Percentiles rank a stretch among this genome's conserved stretches.
phyloP scores from a whole-genome alignment of 2,797 vertebrate species.

The Spea hammondii region DNA sequence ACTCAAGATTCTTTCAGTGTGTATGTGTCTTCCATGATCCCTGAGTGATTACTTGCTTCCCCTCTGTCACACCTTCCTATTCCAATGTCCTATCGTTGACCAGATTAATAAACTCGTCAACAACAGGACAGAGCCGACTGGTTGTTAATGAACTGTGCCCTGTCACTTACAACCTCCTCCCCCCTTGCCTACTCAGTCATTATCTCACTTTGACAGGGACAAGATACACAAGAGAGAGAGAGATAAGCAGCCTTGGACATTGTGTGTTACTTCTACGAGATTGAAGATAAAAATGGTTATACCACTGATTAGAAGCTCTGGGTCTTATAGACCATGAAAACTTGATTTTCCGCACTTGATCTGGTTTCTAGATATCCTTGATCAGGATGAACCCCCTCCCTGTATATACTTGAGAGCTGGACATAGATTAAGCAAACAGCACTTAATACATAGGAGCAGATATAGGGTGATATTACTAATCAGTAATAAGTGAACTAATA shows the following conservation, averaged over 20 bases:
- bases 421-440: no score
- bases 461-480: no score
- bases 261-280: background rate
- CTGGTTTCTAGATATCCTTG: no score
- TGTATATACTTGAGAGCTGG: no score
- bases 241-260: slow-evolving; percentile 25
- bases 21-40: slow-evolving; percentile 1
- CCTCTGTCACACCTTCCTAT: slow-evolving; percentile 26
- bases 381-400: no score
- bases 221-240: slow-evolving; percentile 33
- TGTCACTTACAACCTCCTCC: slow-evolving; percentile 26
- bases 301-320: background rate
- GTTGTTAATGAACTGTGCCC: slow-evolving; percentile 43
- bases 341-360: background rate
- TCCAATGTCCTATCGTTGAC: slow-evolving; percentile 32
- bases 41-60: slow-evolving; percentile 6
- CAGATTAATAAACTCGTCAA: slow-evolving; percentile 41
- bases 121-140: slow-evolving; percentile 29
- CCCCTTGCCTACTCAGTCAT: slow-evolving; percentile 18
- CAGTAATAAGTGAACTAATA: no score
- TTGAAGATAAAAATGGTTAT: background rate
- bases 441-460: no score
- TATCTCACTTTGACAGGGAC: slow-evolving; percentile 38
- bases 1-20: no score
- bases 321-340: background rate